A percentile compares a stretch with the other conserved stretches of the same genome.
Evolutionary conservation across 2,888 invertebrate species (phyloP).

Genomic region (Xanthorhoe designata): DNA sequence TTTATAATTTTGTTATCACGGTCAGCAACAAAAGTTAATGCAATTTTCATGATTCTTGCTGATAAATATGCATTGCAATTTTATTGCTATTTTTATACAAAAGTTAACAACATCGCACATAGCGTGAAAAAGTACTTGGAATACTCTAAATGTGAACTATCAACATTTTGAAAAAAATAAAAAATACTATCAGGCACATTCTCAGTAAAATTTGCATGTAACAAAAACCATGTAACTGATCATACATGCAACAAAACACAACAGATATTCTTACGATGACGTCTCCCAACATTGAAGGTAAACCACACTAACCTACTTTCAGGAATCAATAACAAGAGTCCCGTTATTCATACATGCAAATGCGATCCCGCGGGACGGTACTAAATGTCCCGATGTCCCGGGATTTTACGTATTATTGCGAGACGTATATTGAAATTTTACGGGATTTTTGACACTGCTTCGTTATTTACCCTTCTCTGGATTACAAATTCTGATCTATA

Average conservation of each 20-base stretch:
- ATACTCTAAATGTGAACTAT: too few species aligned
- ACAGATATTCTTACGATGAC: not conserved
- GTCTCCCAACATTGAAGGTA: slow-evolving; percentile 11
- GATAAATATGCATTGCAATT: too few species aligned
- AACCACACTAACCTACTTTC: slow-evolving; percentile 18
- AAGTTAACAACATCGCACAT: too few species aligned
- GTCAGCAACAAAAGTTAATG: too few species aligned
- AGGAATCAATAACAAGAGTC: slow-evolving; percentile 27
- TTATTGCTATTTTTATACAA: too few species aligned
- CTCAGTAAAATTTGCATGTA: too few species aligned
- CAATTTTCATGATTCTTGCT: too few species aligned
- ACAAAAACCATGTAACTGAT: not conserved
- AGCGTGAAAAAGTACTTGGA: too few species aligned
- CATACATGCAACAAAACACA: not conserved
- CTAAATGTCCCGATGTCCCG: slow-evolving; percentile 31
- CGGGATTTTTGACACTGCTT: slow-evolving; percentile 1
- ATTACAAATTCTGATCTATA: not conserved
- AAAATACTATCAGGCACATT: too few species aligned
- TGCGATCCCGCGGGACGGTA: slow-evolving; percentile 38
- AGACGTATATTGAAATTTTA: not conserved
- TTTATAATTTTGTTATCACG: too few species aligned
- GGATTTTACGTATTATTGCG: not conserved
- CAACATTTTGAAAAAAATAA: too few species aligned
- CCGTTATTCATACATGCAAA: slow-evolving; percentile 43
- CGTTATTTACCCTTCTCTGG: not conserved